Evolutionary conservation across 2,888 invertebrate genomes (phyloP), one percentile per base, ranked within the genome.

Genomic region (Lepetodrilus schrolli): DNA sequence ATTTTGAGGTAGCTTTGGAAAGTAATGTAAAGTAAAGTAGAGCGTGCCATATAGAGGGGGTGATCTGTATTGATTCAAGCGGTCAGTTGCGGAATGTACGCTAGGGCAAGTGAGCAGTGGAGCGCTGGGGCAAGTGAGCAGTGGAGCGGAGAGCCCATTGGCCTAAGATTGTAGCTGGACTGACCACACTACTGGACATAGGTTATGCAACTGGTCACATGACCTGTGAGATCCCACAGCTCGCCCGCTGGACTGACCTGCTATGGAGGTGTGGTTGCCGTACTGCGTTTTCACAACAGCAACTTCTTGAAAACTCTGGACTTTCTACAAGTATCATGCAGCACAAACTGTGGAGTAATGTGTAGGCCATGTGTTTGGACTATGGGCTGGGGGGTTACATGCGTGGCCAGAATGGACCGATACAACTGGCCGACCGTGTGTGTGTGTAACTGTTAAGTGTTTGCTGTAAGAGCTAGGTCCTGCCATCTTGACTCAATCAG

Each of bases 161-260:
- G 58, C 58, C 58, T 58, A 58, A 58, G 58, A 58, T 58, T 58
- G 58, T 58, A 26, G 58, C 58, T 58, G 58, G 58, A 58, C 58
- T 58, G 58, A 58, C 58, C 58, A 58, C 58, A 58, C 58, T 58
- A 58, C 58, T 58, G 58, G 58, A 58, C 58, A 58, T 34, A 17
- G 30, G 58, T 58, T 58, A 58, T 58, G 58, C 34, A 58, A 58
- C 58, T 34, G 58, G 58, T 58, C 58, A 58, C 58, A 58, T 58
- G 58, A 58, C 58, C 30, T 23, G 58, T 58, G 58, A 58, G 58
- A 58, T 58, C 58, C 30, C 58, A 30, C 58, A 58, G 30, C 58
- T 58, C 17, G 58, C 58, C 34, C 20, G 17, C 26, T n/a, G 17
- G 58, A 26, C 58, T 58, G 58, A 58, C 58, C 58, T 30, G 58